Evolutionary conservation across 2,797 vertebrate species (phyloP), one percentile per base, ranked within the genome.

Genomic region (Sebastes glaucus): DNA sequence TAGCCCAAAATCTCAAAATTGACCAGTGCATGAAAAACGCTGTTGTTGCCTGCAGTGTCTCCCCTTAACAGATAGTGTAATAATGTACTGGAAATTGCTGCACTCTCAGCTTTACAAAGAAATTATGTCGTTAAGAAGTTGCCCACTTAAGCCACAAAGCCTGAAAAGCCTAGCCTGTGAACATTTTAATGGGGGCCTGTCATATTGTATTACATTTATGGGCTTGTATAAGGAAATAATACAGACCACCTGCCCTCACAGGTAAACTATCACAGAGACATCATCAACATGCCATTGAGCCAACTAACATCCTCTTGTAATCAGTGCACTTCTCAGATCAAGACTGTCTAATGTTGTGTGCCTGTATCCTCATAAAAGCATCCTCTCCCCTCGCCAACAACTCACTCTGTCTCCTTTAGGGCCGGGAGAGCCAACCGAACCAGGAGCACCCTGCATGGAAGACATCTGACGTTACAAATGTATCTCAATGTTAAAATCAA

Each of bases 381-480:
- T 46, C 68, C 25, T 32, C 18, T 22, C 28, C 18, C 10, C 2
- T 23, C 16, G 20, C 18, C n/a, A 56, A 55, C 35, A 65, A 95
- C 96, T 96, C 87, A 97, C 97, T 6, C 2, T 20, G 1, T 79
- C 33, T 72, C 96, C 96, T 69, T 91, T 95, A 53, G 84, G 90
- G 25, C 96, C 96, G 0, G 90, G 75, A 65, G 63, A 91, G 60
- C 96, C 96, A 61, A 32, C 0, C 1, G 78, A 74, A 30, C 97
- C 96, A 46, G 85, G 32, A 25, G 52, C 69, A 55, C 96, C 96
- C 97, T 97, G 92, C 28, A 84, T 1, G 16, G 35, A 42, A 83
- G 32, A 89, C 49, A 78, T 9, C 28, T 28, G n/a, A 53, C 11
- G 46, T 74, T 56, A 67, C 11, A 49, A 22, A 49, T 25, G 33